Conservation (phyloP, 2,888 invertebrate genomes). For the Dicyrtomina minuta region DNA sequence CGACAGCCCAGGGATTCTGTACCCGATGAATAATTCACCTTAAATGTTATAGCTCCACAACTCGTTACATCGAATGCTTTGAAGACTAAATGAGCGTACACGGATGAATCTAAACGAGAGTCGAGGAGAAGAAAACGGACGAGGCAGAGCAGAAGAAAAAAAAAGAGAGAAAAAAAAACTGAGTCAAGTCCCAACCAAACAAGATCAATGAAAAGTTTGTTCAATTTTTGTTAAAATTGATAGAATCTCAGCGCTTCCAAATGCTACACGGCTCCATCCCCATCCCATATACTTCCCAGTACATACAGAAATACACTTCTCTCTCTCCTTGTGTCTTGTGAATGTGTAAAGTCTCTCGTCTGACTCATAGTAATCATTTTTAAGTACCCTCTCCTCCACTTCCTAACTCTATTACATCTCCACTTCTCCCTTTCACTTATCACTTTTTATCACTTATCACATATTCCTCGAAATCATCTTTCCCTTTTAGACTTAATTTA, state of each 20-base stretch:
- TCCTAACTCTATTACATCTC: neutral
- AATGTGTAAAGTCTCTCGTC: too few species aligned
- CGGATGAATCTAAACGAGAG: slow-evolving; percentile 78
- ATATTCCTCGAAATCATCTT: neutral
- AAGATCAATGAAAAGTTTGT: neutral
- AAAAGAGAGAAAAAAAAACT: neutral
- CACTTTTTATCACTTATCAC: neutral
- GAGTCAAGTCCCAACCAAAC: neutral
- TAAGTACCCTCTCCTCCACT: neutral
- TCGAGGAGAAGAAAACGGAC: neutral
- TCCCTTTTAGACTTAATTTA: too few species aligned
- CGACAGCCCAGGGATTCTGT: neutral
- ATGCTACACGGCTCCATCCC: neutral
- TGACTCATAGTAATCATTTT: too few species aligned
- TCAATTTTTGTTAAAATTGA: neutral
- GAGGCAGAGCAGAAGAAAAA: neutral
- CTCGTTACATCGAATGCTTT: slow-evolving; percentile 97
- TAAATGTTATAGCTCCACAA: slow-evolving; percentile 95
- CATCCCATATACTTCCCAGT: neutral
- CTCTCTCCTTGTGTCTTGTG: neutral
- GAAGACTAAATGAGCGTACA: slow-evolving; percentile 98
- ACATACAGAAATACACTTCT: too few species aligned
- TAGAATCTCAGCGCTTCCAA: neutral
- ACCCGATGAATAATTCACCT: slow-evolving; percentile 66
- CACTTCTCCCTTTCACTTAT: neutral